Percentiles rank a stretch among this genome's conserved stretches.
phyloP scores from a whole-genome alignment of 2,888 invertebrate species.

The Xanthia togata region DNA sequence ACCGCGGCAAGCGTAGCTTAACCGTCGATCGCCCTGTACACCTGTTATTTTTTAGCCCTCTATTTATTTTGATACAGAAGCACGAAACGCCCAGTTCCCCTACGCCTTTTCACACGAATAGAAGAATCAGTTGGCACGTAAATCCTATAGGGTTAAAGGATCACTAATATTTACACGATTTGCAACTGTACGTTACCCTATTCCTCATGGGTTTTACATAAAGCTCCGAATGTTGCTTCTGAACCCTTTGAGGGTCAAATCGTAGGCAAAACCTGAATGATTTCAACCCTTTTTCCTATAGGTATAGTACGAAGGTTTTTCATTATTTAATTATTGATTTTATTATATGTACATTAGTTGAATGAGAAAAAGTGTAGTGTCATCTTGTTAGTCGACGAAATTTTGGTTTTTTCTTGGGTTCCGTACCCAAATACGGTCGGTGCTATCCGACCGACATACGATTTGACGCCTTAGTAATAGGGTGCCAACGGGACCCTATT shows the following conservation, averaged over 20 bases:
- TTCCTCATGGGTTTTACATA: not conserved
- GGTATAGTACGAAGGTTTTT: not conserved
- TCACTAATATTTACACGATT: slow-evolving; percentile 31
- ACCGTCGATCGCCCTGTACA: too few species aligned
- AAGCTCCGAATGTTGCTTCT: slow-evolving; percentile 8
- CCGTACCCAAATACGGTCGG: too few species aligned
- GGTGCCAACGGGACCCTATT: too few species aligned
- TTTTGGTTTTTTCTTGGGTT: too few species aligned
- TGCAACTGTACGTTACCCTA: slow-evolving; percentile 17
- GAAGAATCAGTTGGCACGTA: slow-evolving; percentile 2
- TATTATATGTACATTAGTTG: too few species aligned
- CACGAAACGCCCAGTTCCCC: not conserved
- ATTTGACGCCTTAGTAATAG: too few species aligned
- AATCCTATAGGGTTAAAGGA: slow-evolving; percentile 20
- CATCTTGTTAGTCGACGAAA: not conserved
- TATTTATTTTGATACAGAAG: not conserved
- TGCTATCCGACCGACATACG: too few species aligned
- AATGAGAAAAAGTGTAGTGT: slow-evolving; percentile 1
- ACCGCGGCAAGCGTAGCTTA: too few species aligned
- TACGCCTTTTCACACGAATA: not conserved
- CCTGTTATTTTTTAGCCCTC: too few species aligned
- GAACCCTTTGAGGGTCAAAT: slow-evolving; percentile 31
- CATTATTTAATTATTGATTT: not conserved
- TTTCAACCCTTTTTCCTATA: slow-evolving; percentile 12
- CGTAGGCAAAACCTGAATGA: slow-evolving; percentile 33